phyloP scores from a whole-genome alignment of 2,113 vertebrate genomes.

The Cololabis saira region DNA sequence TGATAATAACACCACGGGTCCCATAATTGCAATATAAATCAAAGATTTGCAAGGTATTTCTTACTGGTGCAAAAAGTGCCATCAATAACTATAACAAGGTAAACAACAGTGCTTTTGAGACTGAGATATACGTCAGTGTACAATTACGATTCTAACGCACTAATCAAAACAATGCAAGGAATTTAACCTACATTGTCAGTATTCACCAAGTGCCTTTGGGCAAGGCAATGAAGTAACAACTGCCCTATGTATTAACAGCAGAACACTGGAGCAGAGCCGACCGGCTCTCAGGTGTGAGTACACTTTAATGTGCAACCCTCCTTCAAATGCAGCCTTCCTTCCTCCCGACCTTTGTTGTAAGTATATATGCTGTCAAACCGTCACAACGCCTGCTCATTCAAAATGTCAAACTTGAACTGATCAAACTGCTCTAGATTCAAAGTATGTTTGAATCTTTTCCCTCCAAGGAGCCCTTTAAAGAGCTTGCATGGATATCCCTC shows the following conservation, averaged over 20 bases:
- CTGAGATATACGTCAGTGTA: constrained; percentile 24
- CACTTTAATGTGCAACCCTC: constrained; percentile 30
- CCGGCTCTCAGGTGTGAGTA: constrained; percentile 27
- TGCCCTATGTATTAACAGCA: constrained; percentile 36
- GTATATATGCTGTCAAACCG: constrained; percentile 62
- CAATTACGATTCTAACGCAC: constrained; percentile 35
- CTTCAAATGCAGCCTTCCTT: constrained; percentile 3
- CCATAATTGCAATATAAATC: neutral
- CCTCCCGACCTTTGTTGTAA: constrained; percentile 53
- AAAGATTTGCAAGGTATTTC: neutral
- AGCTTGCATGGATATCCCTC: constrained; percentile 16
- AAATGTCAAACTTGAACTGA: constrained; percentile 61
- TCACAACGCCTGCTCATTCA: constrained; percentile 55
- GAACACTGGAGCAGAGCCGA: constrained; percentile 13
- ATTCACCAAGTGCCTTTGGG: constrained; percentile 21
- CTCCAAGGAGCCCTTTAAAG: constrained; percentile 32
- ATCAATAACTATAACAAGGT: constrained; percentile 26
- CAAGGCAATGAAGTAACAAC: constrained; percentile 28
- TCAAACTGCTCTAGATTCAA: constrained; percentile 55
- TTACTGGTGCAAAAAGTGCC: neutral
- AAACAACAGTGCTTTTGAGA: constrained; percentile 9
- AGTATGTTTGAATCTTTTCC: constrained; percentile 31
- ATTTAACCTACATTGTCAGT: constrained; percentile 29
- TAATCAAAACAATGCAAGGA: constrained; percentile 42
- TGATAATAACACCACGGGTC: neutral